A percentile compares a stretch with the other conserved stretches of the same genome.
Conservation (phyloP, 2,797 vertebrate species). For the Cossypha heuglini region DNA sequence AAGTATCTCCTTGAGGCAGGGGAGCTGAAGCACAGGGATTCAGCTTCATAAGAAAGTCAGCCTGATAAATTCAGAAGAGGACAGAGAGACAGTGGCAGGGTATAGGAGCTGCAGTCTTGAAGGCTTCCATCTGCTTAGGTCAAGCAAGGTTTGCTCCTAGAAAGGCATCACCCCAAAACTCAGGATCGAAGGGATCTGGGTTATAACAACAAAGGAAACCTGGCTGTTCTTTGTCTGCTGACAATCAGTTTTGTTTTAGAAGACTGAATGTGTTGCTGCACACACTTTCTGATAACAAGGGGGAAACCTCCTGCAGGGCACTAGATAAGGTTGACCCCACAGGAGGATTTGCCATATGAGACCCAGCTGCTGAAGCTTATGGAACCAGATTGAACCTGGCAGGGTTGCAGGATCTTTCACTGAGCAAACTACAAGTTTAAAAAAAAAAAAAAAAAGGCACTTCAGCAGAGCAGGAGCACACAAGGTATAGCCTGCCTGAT, state of each 20-base stretch:
- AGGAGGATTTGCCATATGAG: not conserved
- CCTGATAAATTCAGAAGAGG: not conserved
- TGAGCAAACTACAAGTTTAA: not conserved
- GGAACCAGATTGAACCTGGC: not conserved
- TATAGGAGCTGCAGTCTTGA: not conserved
- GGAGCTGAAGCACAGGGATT: not conserved
- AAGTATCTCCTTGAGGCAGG: not conserved
- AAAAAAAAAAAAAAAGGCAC: not conserved
- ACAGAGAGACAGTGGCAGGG: not conserved
- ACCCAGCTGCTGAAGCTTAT: not conserved
- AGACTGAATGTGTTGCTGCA: not conserved
- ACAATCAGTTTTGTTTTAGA: constrained; percentile 15
- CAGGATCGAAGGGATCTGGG: not conserved
- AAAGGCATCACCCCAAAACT: not conserved
- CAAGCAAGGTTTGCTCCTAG: not conserved
- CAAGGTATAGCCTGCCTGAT: not conserved
- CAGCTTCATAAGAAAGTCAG: not conserved
- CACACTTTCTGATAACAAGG: not conserved
- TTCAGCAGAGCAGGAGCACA: not conserved
- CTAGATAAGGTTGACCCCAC: not conserved
- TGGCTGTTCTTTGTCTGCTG: constrained; percentile 30
- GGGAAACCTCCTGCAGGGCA: not conserved
- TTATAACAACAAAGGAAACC: not conserved
- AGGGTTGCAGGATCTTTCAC: not conserved
- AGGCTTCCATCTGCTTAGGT: not conserved